A percentile compares a stretch with the other conserved stretches of the same genome.
phyloP scores from a whole-genome alignment of 2,113 vertebrate species.

The Mus spicilegus region DNA sequence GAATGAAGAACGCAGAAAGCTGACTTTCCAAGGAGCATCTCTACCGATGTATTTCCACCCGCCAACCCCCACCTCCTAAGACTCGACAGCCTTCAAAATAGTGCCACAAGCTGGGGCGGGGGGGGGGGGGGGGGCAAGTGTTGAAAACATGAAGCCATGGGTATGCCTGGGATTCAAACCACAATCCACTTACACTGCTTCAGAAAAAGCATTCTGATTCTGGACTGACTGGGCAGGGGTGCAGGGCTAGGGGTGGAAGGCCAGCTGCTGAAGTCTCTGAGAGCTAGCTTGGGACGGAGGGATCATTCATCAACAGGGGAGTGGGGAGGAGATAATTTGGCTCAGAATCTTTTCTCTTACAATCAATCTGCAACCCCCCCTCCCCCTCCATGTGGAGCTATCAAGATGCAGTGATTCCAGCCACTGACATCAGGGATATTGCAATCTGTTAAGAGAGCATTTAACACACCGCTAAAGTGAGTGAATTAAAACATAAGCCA shows the following conservation, averaged over 20 bases:
- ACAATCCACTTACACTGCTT: neutral
- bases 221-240: neutral
- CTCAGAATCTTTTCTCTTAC: neutral
- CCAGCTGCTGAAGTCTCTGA: neutral
- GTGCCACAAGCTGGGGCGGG: neutral
- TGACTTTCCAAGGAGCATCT: neutral
- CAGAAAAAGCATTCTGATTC: neutral
- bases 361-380: neutral
- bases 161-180: neutral
- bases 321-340: neutral
- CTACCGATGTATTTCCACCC: no score
- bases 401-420: neutral
- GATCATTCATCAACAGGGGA: neutral
- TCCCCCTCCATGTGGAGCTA: neutral
- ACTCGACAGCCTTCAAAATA: neutral
- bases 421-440: neutral
- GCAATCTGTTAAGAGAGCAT: neutral
- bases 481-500: neutral
- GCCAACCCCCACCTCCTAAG: neutral
- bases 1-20: neutral
- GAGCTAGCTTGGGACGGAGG: neutral
- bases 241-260: no score
- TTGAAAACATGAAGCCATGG: neutral
- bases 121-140: neutral
- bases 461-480: neutral